Evolutionary conservation across 64 coral and sea anemone species (phyloP), one percentile per base, ranked within the genome.

Genomic region (Pocillopora verrucosa): DNA sequence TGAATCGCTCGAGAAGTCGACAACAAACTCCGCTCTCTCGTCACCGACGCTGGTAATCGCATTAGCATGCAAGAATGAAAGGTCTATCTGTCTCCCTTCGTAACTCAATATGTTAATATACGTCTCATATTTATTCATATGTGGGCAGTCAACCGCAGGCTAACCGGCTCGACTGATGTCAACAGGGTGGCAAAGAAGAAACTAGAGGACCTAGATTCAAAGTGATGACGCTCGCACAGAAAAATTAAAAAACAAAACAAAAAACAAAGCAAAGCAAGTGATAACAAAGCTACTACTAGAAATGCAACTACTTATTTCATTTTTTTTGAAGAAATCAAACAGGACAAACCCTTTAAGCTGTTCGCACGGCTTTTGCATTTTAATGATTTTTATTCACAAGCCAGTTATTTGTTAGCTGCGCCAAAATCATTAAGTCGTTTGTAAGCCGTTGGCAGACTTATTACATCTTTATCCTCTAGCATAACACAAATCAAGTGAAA

Each of bases 101-200:
- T 85, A 85, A 85, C 82, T 30, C 41, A 85, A 85, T 85, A 85
- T 85, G 82, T n/a, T 85, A 85, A 85, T 85, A 57, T 20, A 41
- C 22, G 13, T 67, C 64, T 65, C 67, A 65, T 83, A 61, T 67
- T 36, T 83, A 72, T 85, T 24, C 16, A 30, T 25, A n/a, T 22
- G 38, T 13, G 82, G 82, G 63, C 65, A 85, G 22, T 85, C 64
- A 85, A 72, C 82, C 82, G n/a, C 82, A 72, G 45, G 72, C 9
- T 58, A 45, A 10, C n/a, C 11, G 56, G 19, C 61, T 25, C 34
- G 79, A 25, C 16, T 77, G 38, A 0, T 20, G 17, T 70, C 67
- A 26, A 70, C 22, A 70, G 20, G n/a, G 19, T 9, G 67, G 22
- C 67, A 70, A 70, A 9, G 24, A 69, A 69, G 22, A 24, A 30